These are phyloP conservation scores for Syritta pipiens DNA, from an alignment of 2,888 invertebrate genomes.

Conservation along the genomic window DNA sequence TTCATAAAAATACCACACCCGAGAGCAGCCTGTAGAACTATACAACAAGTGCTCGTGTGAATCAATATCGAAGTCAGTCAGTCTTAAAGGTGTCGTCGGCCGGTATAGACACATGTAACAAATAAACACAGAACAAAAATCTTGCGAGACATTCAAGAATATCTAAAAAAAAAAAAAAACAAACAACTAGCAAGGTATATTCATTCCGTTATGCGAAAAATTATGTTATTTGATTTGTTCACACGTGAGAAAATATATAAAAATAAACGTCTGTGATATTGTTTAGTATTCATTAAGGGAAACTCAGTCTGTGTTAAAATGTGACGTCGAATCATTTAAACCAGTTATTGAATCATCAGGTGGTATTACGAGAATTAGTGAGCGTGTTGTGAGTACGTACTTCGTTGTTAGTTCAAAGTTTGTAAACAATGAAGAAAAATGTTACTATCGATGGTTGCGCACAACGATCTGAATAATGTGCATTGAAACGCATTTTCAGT, in stretches of 20 bases:
- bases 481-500: too few species aligned
- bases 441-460: too few species aligned
- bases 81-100: conserved; percentile 57
- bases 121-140: conserved; percentile 8
- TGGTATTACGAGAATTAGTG: conserved; percentile 13
- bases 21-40: conserved; percentile 27
- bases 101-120: conserved; percentile 15
- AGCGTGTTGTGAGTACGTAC: conserved; percentile 30
- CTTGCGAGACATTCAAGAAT: too few species aligned
- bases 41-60: conserved; percentile 27
- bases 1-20: conserved; percentile 24
- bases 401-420: neutral
- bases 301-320: conserved; percentile 1
- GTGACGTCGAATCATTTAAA: conserved; percentile 15
- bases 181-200: too few species aligned
- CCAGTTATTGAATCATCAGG: conserved; percentile 60
- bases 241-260: too few species aligned
- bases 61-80: conserved; percentile 53
- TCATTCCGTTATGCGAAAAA: too few species aligned
- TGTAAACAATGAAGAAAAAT: too few species aligned
- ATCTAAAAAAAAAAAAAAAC: too few species aligned
- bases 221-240: too few species aligned
- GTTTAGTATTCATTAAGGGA: conserved; percentile 33
- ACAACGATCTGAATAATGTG: too few species aligned
- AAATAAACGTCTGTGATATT: too few species aligned